These are phyloP conservation scores for Chymomyza caudatula DNA, from an alignment of 2,888 invertebrate species.

Conservation along the genomic window DNA sequence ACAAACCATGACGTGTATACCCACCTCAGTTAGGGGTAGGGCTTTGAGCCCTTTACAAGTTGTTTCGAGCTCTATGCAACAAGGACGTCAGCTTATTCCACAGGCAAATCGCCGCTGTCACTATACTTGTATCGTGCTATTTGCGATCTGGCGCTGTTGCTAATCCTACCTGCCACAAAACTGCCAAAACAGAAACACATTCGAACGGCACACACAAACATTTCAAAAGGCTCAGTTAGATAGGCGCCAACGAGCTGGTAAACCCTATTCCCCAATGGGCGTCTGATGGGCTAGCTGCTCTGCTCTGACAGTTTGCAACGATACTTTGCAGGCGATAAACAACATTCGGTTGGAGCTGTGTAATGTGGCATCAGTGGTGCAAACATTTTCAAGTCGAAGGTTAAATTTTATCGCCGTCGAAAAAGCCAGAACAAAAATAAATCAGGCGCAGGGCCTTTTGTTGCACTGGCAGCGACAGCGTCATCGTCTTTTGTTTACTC, in stretches of 20 bases:
- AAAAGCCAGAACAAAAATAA: slow-evolving; percentile 22
- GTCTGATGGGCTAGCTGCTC: neutral
- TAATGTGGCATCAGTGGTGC: slow-evolving; percentile 9
- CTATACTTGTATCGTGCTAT: neutral
- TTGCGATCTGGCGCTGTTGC: neutral
- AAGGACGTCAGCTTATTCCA: neutral
- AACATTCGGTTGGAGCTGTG: slow-evolving; percentile 5
- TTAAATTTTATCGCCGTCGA: slow-evolving; percentile 57
- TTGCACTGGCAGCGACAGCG: neutral
- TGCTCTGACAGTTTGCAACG: slow-evolving; percentile 11
- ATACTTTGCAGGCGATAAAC: slow-evolving; percentile 54
- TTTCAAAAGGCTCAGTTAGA: neutral
- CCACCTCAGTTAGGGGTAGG: neutral
- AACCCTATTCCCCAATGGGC: neutral
- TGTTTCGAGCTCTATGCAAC: neutral
- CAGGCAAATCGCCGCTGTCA: neutral
- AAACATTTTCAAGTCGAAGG: slow-evolving; percentile 63
- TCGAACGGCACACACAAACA: neutral
- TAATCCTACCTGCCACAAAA: neutral
- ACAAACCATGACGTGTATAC: neutral
- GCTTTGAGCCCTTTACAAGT: neutral
- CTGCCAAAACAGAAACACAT: neutral
- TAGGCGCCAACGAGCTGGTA: neutral
- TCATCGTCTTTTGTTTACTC: neutral
- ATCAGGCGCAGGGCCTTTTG: neutral